These are phyloP conservation scores for Megaceryle alcyon DNA, from an alignment of 2,797 vertebrate species.

Conservation along the genomic window DNA sequence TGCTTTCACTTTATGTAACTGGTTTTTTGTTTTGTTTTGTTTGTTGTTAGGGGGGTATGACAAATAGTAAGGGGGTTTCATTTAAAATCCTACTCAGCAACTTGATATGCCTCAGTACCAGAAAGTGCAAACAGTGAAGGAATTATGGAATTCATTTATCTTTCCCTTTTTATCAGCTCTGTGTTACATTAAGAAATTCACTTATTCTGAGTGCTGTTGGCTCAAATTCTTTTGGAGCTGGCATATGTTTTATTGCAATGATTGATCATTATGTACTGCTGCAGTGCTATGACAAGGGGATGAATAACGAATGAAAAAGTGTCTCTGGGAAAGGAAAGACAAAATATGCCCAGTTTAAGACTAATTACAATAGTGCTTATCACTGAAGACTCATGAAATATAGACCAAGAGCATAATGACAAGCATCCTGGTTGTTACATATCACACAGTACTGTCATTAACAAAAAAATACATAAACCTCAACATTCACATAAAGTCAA, in stretches of 20 bases:
- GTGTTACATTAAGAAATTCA: slow-evolving; percentile 31
- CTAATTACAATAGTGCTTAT: slow-evolving; percentile 25
- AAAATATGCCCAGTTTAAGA: slow-evolving; percentile 19
- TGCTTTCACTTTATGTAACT: slow-evolving; percentile 36
- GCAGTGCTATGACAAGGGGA: neutral
- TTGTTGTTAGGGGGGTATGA: neutral
- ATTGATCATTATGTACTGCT: slow-evolving; percentile 34
- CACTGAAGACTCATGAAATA: neutral
- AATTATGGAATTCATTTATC: slow-evolving; percentile 15
- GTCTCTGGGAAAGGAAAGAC: slow-evolving; percentile 25
- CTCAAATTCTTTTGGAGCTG: slow-evolving; percentile 11
- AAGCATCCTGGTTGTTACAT: neutral
- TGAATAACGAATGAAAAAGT: slow-evolving; percentile 12
- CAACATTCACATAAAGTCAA: neutral
- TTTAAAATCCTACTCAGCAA: slow-evolving; percentile 58
- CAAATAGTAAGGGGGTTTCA: neutral
- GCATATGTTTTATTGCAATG: neutral
- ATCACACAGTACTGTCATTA: neutral
- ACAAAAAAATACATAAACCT: neutral
- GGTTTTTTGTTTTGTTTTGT: too few species aligned
- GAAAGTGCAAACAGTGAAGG: slow-evolving; percentile 30
- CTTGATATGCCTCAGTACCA: slow-evolving; percentile 9
- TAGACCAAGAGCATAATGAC: neutral
- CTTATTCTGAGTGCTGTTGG: slow-evolving; percentile 55
- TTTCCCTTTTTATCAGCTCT: slow-evolving; percentile 34